phyloP scores from a whole-genome alignment of 35 echinoderm and acorn worm species.

The Stichopus chloronotus region DNA sequence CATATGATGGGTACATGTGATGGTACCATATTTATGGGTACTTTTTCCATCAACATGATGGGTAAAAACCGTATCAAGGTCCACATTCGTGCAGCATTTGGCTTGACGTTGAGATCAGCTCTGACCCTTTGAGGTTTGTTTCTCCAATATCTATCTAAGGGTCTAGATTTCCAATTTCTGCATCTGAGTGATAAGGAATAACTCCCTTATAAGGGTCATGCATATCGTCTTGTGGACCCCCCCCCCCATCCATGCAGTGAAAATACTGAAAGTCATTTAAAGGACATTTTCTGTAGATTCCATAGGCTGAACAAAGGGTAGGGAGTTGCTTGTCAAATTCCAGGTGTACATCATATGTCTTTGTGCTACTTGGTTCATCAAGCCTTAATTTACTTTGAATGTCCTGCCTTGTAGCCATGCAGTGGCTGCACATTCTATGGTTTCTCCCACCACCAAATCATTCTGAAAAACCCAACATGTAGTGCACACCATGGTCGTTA shows the following conservation, averaged over 20 bases:
- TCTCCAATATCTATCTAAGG: constrained; percentile 26
- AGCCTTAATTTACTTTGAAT: constrained; percentile 32
- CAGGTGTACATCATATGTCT: too few species aligned
- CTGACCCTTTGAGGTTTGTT: constrained; percentile 5
- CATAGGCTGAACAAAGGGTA: neutral
- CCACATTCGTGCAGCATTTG: constrained; percentile 51
- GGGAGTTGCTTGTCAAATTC: too few species aligned
- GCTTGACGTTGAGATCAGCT: neutral
- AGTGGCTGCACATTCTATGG: constrained; percentile 38
- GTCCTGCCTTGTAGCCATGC: constrained; percentile 15
- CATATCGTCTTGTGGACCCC: constrained; percentile 16
- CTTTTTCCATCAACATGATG: neutral
- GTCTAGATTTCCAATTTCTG: neutral
- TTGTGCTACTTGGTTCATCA: neutral
- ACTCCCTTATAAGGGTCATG: constrained; percentile 19
- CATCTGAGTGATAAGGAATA: neutral
- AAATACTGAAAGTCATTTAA: constrained; percentile 13
- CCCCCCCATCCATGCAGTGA: neutral
- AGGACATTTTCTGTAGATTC: neutral
- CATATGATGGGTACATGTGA: neutral
- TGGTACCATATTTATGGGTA: constrained; percentile 7
- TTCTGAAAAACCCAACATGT: constrained; percentile 9
- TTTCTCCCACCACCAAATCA: neutral
- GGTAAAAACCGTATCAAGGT: neutral
- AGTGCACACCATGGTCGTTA: constrained; percentile 33